Evolutionary conservation across 1,140 invertebrate genomes (phyloP), one percentile per base, ranked within the genome.

Genomic region (Zaprionus nigranus): DNA sequence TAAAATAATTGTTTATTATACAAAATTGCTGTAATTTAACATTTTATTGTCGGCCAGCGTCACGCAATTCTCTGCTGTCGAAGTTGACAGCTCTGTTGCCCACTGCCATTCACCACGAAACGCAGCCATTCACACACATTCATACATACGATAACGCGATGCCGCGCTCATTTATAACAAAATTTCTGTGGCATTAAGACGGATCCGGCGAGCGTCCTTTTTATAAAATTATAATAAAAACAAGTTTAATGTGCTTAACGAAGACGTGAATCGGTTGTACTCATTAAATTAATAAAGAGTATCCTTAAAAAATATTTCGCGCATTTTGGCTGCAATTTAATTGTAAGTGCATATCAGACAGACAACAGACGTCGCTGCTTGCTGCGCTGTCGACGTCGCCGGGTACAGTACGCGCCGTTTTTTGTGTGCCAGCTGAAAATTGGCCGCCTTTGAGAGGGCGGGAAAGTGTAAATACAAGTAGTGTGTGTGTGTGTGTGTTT

Each of bases 351-450:
- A 75, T 71, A 46, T n/a, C 60, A 53, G 20, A 26, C 6, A 66
- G 60, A 66, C 57, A 73, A 67, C 38, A 56, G 40, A 26, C n/a
- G 5, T 13, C 30, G 75, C 68, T 73, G 61, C 62, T 30, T 36
- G 38, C 59, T 38, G 64, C 71, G 65, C 66, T 70, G 70, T 28
- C 70, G 70, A 75, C 54, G 76, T 54, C 59, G 77, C 79, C 79
- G 79, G 79, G 79, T 81, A 81, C 79, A 81, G 79, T 77, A 73
- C 69, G 75, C 75, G 75, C 75, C 75, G 75, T 73, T 67, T 73
- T 67, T 67, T 67, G 38, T 66, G 75, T 72, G 75, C 75, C 75
- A 77, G 75, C 69, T 77, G 74, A 76, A 76, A 56, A 71, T 34
- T 43, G 56, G 9, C 26, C 13, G 20, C 13, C 34, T 43, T 7